phyloP scores from a whole-genome alignment of 1,140 invertebrate genomes.

The Drosophila ananassae region DNA sequence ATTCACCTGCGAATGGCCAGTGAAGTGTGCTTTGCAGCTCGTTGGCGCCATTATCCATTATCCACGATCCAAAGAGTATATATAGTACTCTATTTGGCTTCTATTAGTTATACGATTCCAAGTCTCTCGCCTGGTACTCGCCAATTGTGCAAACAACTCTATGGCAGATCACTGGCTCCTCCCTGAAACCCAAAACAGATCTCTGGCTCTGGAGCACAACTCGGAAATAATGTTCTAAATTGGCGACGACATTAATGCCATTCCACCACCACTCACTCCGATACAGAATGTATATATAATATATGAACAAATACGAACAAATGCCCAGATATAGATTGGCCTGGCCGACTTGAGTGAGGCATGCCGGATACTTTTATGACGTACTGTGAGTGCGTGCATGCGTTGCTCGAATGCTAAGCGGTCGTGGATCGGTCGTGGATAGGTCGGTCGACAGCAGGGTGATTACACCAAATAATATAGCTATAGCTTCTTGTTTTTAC shows the following conservation, averaged over 20 bases:
- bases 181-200: conserved; percentile 7
- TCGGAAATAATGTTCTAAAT: conserved; percentile 52
- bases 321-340: conserved; percentile 42
- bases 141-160: conserved; percentile 13
- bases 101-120: conserved; percentile 16
- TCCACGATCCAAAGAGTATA: background rate
- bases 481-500: background rate
- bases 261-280: conserved; percentile 12
- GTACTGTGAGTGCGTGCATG: conserved; percentile 28
- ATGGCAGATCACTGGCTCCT: no score
- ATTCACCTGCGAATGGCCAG: conserved; percentile 53
- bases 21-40: conserved; percentile 32
- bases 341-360: conserved; percentile 28
- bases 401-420: conserved; percentile 42
- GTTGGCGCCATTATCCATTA: conserved; percentile 18
- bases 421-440: conserved; percentile 11
- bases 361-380: conserved; percentile 43
- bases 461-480: conserved; percentile 14
- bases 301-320: background rate
- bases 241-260: conserved; percentile 49
- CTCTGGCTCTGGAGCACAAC: conserved; percentile 21
- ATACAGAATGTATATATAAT: background rate
- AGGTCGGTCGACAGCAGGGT: conserved; percentile 9
- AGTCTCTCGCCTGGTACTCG: conserved; percentile 40
- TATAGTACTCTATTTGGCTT: conserved; percentile 35